Percentiles rank a stretch among this genome's conserved stretches.
Evolutionary conservation across 2,888 invertebrate species (phyloP).

Genomic region (Aplocera efformata): DNA sequence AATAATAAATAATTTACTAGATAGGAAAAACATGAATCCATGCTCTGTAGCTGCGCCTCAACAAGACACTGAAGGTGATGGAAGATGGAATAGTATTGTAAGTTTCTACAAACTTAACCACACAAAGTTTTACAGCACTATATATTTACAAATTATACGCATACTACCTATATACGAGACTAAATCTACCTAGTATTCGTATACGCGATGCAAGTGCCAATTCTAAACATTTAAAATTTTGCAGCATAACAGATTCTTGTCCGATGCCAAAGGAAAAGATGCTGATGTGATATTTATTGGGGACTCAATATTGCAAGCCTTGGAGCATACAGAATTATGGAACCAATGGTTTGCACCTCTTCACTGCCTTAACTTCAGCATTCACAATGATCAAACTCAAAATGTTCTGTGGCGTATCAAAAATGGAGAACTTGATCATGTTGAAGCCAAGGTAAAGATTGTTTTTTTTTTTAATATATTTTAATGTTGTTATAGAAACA

Average conservation of each 20-base stretch:
- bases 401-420: conserved; percentile 94
- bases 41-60: conserved; percentile 86
- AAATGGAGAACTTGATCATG: conserved; percentile 94
- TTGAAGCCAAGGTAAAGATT: conserved; percentile 88
- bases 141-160: no score
- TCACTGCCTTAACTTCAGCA: conserved; percentile 95
- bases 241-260: conserved; percentile 92
- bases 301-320: conserved; percentile 91
- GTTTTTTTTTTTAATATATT: background rate
- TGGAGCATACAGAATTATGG: conserved; percentile 93
- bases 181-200: no score
- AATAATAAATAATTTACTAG: background rate
- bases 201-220: no score
- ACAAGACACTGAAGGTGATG: conserved; percentile 90
- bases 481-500: no score
- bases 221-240: conserved; percentile 38
- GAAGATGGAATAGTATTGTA: conserved; percentile 90
- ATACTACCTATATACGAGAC: no score
- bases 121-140: no score
- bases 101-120: conserved; percentile 35
- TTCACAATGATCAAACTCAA: conserved; percentile 92
- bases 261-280: conserved; percentile 93
- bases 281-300: conserved; percentile 96
- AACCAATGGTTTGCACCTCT: conserved; percentile 94
- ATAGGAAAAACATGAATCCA: conserved; percentile 81